A percentile compares a stretch with the other conserved stretches of the same genome.
These are phyloP conservation scores for Uria lomvia DNA, from an alignment of 2,113 vertebrate genomes.

Conservation along the genomic window DNA sequence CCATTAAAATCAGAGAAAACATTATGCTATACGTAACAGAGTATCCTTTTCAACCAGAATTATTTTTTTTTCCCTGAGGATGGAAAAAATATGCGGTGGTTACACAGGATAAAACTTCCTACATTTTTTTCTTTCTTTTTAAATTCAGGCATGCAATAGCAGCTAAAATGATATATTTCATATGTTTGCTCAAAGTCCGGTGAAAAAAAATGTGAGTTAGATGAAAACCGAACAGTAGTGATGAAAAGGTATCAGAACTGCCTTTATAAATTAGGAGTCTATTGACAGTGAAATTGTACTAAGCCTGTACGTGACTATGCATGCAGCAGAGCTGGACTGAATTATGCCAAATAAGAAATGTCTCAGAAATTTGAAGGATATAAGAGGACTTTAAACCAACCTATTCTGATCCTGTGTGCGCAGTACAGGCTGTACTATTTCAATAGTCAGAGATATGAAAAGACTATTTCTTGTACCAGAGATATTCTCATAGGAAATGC, in stretches of 20 bases:
- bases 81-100: constrained; percentile 51
- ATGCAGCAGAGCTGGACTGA: not conserved
- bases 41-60: constrained; percentile 59
- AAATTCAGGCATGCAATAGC: constrained; percentile 35
- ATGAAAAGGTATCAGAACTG: constrained; percentile 12
- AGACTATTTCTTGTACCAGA: not conserved
- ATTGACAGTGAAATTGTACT: constrained; percentile 40
- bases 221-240: not conserved
- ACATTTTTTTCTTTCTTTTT: constrained; percentile 4
- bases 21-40: constrained; percentile 60
- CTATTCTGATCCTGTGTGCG: not conserved
- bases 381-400: not conserved
- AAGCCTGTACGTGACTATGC: not conserved
- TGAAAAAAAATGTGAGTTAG: not conserved
- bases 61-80: constrained; percentile 26
- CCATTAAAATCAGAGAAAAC: constrained; percentile 55
- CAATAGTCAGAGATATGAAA: not conserved
- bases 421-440: not conserved
- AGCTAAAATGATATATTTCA: constrained; percentile 2
- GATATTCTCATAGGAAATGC: not conserved
- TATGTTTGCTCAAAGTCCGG: not conserved
- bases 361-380: not conserved
- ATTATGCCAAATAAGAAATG: not conserved
- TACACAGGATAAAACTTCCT: constrained; percentile 56
- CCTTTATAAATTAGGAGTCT: not conserved